Evolutionary conservation across 1,140 invertebrate species (phyloP), one percentile per base, ranked within the genome.

Genomic region (Camponotus vicinus): DNA sequence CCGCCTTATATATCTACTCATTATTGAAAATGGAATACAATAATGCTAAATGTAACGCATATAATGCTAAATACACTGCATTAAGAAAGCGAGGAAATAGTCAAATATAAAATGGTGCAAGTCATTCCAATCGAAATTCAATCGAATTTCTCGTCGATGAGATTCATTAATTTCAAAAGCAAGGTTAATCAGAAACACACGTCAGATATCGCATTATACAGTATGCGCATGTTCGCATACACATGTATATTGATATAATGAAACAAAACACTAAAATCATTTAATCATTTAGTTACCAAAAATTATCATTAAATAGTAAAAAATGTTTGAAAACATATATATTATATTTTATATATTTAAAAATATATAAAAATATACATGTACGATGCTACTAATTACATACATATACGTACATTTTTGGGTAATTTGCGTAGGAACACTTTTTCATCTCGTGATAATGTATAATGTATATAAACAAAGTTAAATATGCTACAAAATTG

Each of bases 151-250:
- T 52, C 4, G 27, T 42, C 1, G 15, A 61, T 42, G 13, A 52
- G 0, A 40, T 42, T 59, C 7, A 63, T 63, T 63, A 63, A 3
- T 76, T 32, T 42, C 32, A 42, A 11, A 42, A 32, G 3, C 4
- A 7, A 77, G 57, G 75, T 77, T 77, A 77, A 42, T 15, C 21
- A 61, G 57, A 21, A 42, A 27, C 59, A n/a, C n/a, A 18, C 27
- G 57, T 61, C 75, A 77, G 59, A 63, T 11, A 21, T 64, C 32
- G 5, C 27, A 64, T 64, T 34, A 34, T 5, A 64, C 37, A 32
- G 27, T 18, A 18, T 13, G 34, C 5, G 9, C 21, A 3, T 2
- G 15, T 11, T 4, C 9, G 11, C 42, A 4, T 3, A 49, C 13
- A 49, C 0, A 49, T 49, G 4, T 13, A 49, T 49, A 49, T 49